Base-by-base conservation (phyloP, 1,140 invertebrate genomes). In the Musca domestica region DNA sequence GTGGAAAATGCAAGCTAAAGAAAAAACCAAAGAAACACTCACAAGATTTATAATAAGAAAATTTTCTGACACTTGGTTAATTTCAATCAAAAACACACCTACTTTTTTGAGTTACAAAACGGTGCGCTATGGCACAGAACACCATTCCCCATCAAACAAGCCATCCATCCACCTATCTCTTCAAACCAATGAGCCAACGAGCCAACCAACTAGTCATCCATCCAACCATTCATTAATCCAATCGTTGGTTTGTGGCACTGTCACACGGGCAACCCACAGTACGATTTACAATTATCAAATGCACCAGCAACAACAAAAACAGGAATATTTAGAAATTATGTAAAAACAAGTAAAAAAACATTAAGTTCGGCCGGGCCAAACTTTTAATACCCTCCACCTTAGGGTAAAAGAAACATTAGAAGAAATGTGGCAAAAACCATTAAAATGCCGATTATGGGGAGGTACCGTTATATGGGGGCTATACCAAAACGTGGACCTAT, bases 61-160 rank as follows among this genome's bases (percentile, higher is more conserved):
- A 34, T 61, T 58, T 61, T 61, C 56, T 61, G 56, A 61, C 56
- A 61, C 56, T 61, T 61, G 56, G 56, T 61, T 61, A 61, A 61
- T 61, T 61, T 61, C 56, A 61, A 61, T 61, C 56, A 61, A 61
- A 41, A 61, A 61, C 56, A 61, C 56, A 61, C 56, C 56, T 61
- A 61, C 56, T 61, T 61, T 61, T 34, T 56, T n/a, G n/a, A 41
- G 27, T 30, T 30, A 30, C 27, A 30, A 30, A 3, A 9, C 10
- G 10, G 34, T 41, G 6, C 34, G 34, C 3, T n/a, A 10, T 2
- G 34, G 34, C 56, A 61, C 56, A 61, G 19, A 19, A 61, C 34
- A 27, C n/a, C n/a, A 41, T 20, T 25, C 23, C 15, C 14, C 49
- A 20, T 22, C 49, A 52, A 25, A 10, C n/a, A 51, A 19, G n/a